phyloP scores from a whole-genome alignment of 2,888 invertebrate species.

The Eristalis intricaria region DNA sequence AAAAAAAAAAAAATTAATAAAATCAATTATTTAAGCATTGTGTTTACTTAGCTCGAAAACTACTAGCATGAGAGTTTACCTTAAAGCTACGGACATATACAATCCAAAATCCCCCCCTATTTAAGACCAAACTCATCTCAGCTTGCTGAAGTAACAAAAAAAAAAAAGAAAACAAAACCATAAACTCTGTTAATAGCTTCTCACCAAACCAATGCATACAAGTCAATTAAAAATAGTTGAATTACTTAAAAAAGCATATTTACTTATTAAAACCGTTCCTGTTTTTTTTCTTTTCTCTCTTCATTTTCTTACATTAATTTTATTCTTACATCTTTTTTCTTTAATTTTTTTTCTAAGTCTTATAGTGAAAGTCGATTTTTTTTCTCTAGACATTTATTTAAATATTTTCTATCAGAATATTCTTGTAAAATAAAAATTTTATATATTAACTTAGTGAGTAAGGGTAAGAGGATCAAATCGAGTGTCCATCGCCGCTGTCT shows the following conservation, averaged over 20 bases:
- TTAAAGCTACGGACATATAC: constrained; percentile 51
- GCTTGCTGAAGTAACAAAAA: constrained; percentile 37
- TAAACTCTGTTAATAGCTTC: constrained; percentile 52
- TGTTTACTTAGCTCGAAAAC: constrained; percentile 52
- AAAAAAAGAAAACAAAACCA: background rate
- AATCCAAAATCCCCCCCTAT: constrained; percentile 7
- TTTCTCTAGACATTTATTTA: background rate
- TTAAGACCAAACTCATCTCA: constrained; percentile 36
- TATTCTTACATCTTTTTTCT: background rate
- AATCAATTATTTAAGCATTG: constrained; percentile 51
- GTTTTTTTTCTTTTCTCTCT: constrained; percentile 2
- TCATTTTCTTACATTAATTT: constrained; percentile 25
- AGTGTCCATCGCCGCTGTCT: background rate
- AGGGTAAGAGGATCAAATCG: constrained; percentile 29
- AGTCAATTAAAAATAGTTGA: constrained; percentile 48
- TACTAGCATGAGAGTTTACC: constrained; percentile 61
- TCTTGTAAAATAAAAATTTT: constrained; percentile 30
- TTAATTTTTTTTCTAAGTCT: background rate
- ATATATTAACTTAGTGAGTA: background rate
- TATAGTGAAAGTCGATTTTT: constrained; percentile 10
- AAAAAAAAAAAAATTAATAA: constrained; percentile 9
- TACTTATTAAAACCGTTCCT: constrained; percentile 14
- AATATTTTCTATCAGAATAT: constrained; percentile 11
- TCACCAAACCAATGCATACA: constrained; percentile 62
- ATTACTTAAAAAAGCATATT: background rate